phyloP scores from a whole-genome alignment of 2,888 invertebrate genomes.

The Protophormia terraenovae region DNA sequence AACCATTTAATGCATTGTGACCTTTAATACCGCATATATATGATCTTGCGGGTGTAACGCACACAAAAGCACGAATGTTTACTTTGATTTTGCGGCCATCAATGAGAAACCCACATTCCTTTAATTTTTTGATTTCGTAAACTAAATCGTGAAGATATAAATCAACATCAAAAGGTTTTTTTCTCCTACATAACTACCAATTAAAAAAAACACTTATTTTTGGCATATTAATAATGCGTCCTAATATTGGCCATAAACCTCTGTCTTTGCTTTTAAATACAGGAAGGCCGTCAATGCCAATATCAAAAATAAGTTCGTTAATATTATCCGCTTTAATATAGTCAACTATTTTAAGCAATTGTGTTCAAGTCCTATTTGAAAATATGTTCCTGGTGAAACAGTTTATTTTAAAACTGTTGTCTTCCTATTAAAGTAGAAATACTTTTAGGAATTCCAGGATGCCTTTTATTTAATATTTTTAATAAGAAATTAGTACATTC shows the following conservation, averaged over 20 bases:
- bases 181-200: not conserved
- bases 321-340: too few relatives aligned
- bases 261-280: not conserved
- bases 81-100: not conserved
- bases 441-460: too few relatives aligned
- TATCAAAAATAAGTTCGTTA: too few relatives aligned
- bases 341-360: too few relatives aligned
- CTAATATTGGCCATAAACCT: not conserved
- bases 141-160: not conserved
- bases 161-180: not conserved
- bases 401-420: too few relatives aligned
- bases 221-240: not conserved
- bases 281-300: too few relatives aligned
- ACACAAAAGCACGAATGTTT: not conserved
- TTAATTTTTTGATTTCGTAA: not conserved
- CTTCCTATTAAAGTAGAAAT: too few relatives aligned
- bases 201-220: not conserved
- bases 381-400: too few relatives aligned
- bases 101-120: not conserved
- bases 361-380: too few relatives aligned
- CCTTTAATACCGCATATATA: slow-evolving; percentile 31
- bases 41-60: not conserved
- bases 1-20: slow-evolving; percentile 25
- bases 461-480: too few relatives aligned
- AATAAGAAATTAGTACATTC: too few relatives aligned